Evolutionary conservation across 2,888 invertebrate genomes (phyloP), one percentile per base, ranked within the genome.

Genomic region (Platycheirus albimanus): DNA sequence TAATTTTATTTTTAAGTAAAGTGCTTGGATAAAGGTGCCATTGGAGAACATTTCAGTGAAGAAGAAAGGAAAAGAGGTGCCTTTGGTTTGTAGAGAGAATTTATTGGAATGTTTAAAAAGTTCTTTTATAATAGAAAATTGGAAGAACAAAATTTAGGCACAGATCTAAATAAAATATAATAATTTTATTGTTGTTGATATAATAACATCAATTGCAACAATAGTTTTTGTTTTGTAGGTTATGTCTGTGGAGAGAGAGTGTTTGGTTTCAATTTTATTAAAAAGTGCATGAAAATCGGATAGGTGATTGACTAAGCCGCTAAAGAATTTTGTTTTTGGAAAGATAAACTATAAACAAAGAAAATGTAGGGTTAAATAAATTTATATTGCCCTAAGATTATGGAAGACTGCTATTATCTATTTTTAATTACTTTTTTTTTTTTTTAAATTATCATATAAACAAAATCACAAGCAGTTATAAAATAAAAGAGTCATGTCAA

Each of bases 321-420:
- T 45, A 30, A 69, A 67, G 58, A 54, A 33, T 8, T 41, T 8
- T 56, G 28, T 58, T 75, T 54, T 28, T 49, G 33, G 61, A 54
- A 47, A 3, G 49, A 76, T 41, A 58, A 41, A 38, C 47, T 8
- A 61, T n/a, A 51, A 33, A 24, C 3, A 3, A n/a, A 64, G 15
- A 43, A 20, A 52, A 10, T 13, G 33, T 52, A 45, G 69, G 49
- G 52, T 66, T 30, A 54, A 13, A 69, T 45, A 19, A 85, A 56
- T 19, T 77, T 64, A 28, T 64, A 49, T 80, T 70, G 64, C 54
- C 85, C 79, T 86, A 86, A 85, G 85, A 84, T 86, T 86, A 86
- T 86, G 86, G 87, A 87, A 87, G 87, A 87, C 87, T 85, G 85
- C 86, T 85, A 86, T 80, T 84, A 85, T 85, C 85, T 85, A 85